Conservation (phyloP, 2,113 vertebrate species). For the Mirounga angustirostris region DNA sequence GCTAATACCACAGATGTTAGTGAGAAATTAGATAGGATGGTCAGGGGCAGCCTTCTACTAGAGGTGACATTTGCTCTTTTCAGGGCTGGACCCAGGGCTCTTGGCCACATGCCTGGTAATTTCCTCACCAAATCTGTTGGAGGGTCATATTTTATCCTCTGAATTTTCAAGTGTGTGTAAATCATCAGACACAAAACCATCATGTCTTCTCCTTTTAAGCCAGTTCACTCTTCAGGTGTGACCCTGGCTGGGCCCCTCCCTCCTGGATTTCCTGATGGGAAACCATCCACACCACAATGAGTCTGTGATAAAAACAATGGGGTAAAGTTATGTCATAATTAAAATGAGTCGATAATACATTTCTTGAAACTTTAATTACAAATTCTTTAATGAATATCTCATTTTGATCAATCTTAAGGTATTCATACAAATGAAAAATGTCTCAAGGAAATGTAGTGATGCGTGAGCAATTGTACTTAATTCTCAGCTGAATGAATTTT, state of each 20-base stretch:
- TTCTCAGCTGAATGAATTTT: constrained; percentile 66
- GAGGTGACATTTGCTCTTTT: neutral
- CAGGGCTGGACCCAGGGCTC: neutral
- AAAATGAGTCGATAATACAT: constrained; percentile 41
- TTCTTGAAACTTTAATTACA: constrained; percentile 44
- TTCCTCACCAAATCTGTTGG: neutral
- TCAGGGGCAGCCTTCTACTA: neutral
- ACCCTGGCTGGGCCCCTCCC: neutral
- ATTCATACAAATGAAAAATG: constrained; percentile 69
- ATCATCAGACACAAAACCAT: no score
- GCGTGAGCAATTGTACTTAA: constrained; percentile 70
- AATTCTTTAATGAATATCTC: constrained; percentile 73
- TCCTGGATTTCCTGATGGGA: rapidly evolving
- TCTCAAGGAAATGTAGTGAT: constrained; percentile 36
- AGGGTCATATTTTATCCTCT: neutral
- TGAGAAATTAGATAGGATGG: neutral
- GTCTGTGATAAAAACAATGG: rapidly evolving
- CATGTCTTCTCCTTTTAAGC: neutral
- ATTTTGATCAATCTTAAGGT: constrained; percentile 73
- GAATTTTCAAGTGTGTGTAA: neutral
- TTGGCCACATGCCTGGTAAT: rapidly evolving
- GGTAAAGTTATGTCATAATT: neutral
- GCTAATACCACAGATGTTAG: rapidly evolving
- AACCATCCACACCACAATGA: neutral
- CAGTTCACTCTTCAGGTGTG: no score